Base-by-base conservation (phyloP, 2,888 invertebrate species). In the Pterostichus madidus region DNA sequence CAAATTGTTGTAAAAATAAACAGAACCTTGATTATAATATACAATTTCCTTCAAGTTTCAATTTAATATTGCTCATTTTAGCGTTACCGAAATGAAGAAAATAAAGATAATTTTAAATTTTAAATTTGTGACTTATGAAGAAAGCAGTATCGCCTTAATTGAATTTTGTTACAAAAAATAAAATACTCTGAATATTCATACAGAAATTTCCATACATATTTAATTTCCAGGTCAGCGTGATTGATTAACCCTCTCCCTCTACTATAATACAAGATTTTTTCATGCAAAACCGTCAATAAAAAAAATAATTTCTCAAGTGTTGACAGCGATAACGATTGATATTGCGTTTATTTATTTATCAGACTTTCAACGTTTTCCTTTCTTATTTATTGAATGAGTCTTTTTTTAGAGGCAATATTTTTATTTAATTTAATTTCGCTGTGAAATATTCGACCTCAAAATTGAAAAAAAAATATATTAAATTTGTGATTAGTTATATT, bases 171-270 rank as follows among this genome's bases (percentile, higher is more conserved):
- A 35, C 31, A 64, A 64, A 61, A 64, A n/a, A n/a, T n/a, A n/a
- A n/a, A n/a, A n/a, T n/a, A 64, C n/a, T 13, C 31, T 64, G 64
- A 64, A 64, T 64, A 64, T 64, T 64, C 64, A 64, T 64, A 35
- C 31, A 64, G 32, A 35, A 64, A 64, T 64, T 64, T 64, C 64
- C 64, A 64, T 64, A 64, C 35, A 64, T 49, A 49, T 39, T 56
- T 56, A 56, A 64, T 64, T 64, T 49, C 49, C 32, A 64, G 64
- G 64, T 35, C 64, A 64, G 11, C n/a, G 64, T 32, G 64, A 64
- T 64, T 64, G 64, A 64, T 64, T 64, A 64, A 11, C 49, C n/a
- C 13, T 49, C 49, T 5, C 39, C 39, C 5, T 39, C 8, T 5
- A 39, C 39, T 8, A 39, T 39, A 6, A 8, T 39, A 5, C 49